Conservation (phyloP, 2,888 invertebrate genomes). For the Lepidonotus clava region DNA sequence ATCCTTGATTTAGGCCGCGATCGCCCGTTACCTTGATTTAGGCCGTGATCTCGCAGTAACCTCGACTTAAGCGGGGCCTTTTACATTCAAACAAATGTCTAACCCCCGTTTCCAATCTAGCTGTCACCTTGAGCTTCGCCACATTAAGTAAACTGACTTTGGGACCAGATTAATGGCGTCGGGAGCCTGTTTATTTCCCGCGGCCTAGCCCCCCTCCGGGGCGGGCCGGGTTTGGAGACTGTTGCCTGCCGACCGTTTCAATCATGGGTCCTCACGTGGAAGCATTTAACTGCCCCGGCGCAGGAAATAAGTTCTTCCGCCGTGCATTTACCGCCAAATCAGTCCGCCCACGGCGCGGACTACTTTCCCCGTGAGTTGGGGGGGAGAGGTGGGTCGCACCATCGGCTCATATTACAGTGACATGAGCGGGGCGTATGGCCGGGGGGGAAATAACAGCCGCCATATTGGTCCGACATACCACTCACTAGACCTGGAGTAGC, state of each 20-base stretch:
- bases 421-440: constrained; percentile 1
- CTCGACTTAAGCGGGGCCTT: constrained; percentile 41
- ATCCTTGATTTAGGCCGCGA: constrained; percentile 29
- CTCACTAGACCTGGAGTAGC: too few relatives aligned
- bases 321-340: constrained; percentile 39
- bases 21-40: constrained; percentile 40
- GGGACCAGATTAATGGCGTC: constrained; percentile 3
- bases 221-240: background rate
- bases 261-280: constrained; percentile 9
- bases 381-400: too few relatives aligned
- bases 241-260: background rate
- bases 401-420: constrained; percentile 43
- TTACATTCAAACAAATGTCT: constrained; percentile 48
- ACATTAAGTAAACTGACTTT: constrained; percentile 35
- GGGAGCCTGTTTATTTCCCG: constrained; percentile 18
- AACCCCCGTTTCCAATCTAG: constrained; percentile 28
- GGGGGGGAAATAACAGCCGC: constrained; percentile 12
- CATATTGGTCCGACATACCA: constrained; percentile 35
- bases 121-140: constrained; percentile 19
- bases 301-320: constrained; percentile 47
- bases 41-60: too few relatives aligned
- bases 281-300: background rate
- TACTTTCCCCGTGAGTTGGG: too few relatives aligned
- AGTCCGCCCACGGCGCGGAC: background rate
- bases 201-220: background rate